Evolutionary conservation across 2,888 invertebrate species (phyloP).

Genomic region (Lypha dubia): DNA sequence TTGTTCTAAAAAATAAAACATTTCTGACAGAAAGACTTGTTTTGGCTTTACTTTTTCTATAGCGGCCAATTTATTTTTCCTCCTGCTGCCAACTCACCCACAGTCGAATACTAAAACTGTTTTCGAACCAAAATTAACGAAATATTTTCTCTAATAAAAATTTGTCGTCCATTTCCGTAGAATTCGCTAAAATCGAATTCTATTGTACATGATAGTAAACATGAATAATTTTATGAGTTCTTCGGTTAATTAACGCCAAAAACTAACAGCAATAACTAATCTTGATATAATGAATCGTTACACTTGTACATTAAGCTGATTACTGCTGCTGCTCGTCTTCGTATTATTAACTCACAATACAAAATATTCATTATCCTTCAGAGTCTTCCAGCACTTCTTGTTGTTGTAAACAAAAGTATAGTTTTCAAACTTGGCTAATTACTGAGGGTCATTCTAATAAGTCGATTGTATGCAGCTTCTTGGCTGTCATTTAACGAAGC

Average conservation of each 20-base stretch:
- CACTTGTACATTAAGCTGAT: constrained; percentile 13
- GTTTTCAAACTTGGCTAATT: constrained; percentile 51
- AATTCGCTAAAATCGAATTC: neutral
- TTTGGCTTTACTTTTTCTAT: too few relatives aligned
- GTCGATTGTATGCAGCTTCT: neutral
- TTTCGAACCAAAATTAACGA: too few relatives aligned
- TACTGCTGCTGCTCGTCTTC: too few relatives aligned
- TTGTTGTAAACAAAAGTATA: constrained; percentile 2
- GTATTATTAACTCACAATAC: constrained; percentile 2
- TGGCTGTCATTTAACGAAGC: constrained; percentile 1
- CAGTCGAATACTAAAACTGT: too few relatives aligned
- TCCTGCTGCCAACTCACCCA: too few relatives aligned
- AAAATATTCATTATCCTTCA: constrained; percentile 20
- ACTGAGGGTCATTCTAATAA: constrained; percentile 43
- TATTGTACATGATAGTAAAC: neutral
- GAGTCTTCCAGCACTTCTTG: neutral
- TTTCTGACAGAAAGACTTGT: too few relatives aligned
- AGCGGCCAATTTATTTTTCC: too few relatives aligned
- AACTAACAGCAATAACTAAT: constrained; percentile 3
- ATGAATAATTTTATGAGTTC: neutral
- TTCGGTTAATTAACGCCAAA: constrained; percentile 15
- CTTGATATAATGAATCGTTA: constrained; percentile 10
- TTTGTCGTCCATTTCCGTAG: too few relatives aligned
- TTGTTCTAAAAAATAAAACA: too few relatives aligned
- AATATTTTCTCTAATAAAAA: too few relatives aligned